A percentile compares a stretch with the other conserved stretches of the same genome.
phyloP scores from a whole-genome alignment of 1,140 invertebrate species.

The Tribolium madens region DNA sequence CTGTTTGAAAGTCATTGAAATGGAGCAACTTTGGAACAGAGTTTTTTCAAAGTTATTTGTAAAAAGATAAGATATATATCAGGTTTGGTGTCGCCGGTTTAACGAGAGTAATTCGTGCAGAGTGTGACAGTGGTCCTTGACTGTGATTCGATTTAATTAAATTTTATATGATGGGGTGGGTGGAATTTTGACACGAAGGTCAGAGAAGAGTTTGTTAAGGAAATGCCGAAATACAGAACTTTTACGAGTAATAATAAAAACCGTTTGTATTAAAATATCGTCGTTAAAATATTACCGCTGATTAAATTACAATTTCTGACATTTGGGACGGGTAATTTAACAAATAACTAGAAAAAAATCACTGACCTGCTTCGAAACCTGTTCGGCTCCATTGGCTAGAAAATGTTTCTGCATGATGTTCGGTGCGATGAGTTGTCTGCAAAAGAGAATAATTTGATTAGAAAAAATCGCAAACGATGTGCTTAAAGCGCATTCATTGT shows the following conservation, averaged over 20 bases:
- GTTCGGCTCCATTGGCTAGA: conserved; percentile 77
- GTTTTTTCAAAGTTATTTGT: background rate
- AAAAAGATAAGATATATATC: too few species aligned
- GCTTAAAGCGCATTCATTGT: conserved; percentile 12
- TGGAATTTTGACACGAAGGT: conserved; percentile 44
- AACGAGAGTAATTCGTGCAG: conserved; percentile 18
- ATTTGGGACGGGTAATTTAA: conserved; percentile 15
- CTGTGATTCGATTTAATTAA: conserved; percentile 48
- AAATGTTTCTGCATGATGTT: conserved; percentile 87
- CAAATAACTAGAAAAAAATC: conserved; percentile 23
- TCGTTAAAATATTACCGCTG: conserved; percentile 16
- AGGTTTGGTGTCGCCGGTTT: background rate
- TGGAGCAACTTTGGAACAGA: background rate
- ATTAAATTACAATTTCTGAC: conserved; percentile 8
- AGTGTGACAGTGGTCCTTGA: conserved; percentile 20
- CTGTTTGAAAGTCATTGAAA: background rate
- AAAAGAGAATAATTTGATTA: conserved; percentile 63
- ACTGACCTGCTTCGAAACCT: conserved; percentile 76
- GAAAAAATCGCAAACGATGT: conserved; percentile 23
- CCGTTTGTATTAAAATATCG: conserved; percentile 27
- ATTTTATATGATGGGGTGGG: conserved; percentile 40
- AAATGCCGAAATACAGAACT: background rate
- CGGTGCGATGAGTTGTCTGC: conserved; percentile 83
- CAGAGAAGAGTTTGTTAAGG: conserved; percentile 22
- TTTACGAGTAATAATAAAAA: conserved; percentile 47